Evolutionary conservation across 2,888 invertebrate species (phyloP).

Genomic region (Acleris emargana): DNA sequence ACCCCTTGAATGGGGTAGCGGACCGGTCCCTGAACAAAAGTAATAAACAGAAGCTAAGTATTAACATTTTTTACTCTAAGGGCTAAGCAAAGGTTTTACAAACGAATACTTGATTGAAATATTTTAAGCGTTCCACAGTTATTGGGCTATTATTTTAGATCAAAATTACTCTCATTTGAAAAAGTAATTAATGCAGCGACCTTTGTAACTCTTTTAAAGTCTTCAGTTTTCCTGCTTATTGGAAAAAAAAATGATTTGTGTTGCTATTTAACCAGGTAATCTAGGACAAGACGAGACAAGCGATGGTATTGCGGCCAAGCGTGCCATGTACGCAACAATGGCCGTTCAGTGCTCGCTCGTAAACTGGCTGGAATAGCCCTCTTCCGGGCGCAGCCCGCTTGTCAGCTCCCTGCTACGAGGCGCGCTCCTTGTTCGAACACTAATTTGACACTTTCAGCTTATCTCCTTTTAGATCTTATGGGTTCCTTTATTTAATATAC

Average conservation of each 20-base stretch:
- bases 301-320: slow-evolving; percentile 45
- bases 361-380: slow-evolving; percentile 63
- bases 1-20: too few relatives aligned
- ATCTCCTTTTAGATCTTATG: slow-evolving; percentile 6
- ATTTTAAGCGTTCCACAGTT: too few relatives aligned
- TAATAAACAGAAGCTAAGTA: too few relatives aligned
- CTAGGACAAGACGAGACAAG: background rate
- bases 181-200: too few relatives aligned
- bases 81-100: too few relatives aligned
- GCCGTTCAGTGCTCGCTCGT: slow-evolving; percentile 56
- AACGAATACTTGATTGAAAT: too few relatives aligned
- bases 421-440: slow-evolving; percentile 19
- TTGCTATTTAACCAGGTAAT: background rate
- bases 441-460: slow-evolving; percentile 21
- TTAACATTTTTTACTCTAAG: too few relatives aligned
- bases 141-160: too few relatives aligned
- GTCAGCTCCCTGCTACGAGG: slow-evolving; percentile 10
- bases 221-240: background rate
- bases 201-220: background rate
- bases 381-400: slow-evolving; percentile 52
- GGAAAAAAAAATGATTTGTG: background rate
- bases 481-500: too few relatives aligned
- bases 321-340: slow-evolving; percentile 54
- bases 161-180: too few relatives aligned
- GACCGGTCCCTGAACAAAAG: too few relatives aligned